These are phyloP conservation scores for Xestia xanthographa DNA, from an alignment of 2,888 invertebrate species.

Conservation along the genomic window DNA sequence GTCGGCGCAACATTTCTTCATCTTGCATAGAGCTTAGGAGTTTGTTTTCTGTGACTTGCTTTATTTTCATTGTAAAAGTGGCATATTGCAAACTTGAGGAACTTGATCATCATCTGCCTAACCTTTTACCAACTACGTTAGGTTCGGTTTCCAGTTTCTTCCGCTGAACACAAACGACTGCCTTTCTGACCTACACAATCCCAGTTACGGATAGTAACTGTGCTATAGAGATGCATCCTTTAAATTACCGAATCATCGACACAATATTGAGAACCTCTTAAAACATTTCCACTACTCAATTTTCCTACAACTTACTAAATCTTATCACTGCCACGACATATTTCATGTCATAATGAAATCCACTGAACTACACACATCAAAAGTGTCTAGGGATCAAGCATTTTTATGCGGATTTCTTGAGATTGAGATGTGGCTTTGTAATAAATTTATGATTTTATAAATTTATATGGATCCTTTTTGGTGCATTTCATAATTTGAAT, in stretches of 20 bases:
- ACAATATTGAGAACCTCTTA: background rate
- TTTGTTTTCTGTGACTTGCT: background rate
- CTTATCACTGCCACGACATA: slow-evolving; percentile 10
- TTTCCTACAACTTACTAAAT: slow-evolving; percentile 22
- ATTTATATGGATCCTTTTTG: too few relatives aligned
- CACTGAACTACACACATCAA: too few relatives aligned
- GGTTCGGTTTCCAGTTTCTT: background rate
- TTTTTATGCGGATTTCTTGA: too few relatives aligned
- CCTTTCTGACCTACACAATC: background rate
- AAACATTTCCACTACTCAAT: slow-evolving; percentile 14
- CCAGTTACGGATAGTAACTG: background rate
- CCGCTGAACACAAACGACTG: background rate
- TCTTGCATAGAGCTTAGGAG: background rate
- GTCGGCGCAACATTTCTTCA: background rate
- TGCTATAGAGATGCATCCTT: background rate
- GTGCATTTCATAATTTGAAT: too few relatives aligned
- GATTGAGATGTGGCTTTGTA: too few relatives aligned
- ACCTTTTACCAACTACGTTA: background rate
- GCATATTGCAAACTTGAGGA: too few relatives aligned
- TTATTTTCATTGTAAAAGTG: too few relatives aligned
- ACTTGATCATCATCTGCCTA: background rate
- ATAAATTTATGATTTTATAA: too few relatives aligned
- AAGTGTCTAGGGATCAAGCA: too few relatives aligned
- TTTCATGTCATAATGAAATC: too few relatives aligned
- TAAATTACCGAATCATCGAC: slow-evolving; percentile 6